phyloP scores from a whole-genome alignment of 2,888 invertebrate genomes.

The Hyles lineata region DNA sequence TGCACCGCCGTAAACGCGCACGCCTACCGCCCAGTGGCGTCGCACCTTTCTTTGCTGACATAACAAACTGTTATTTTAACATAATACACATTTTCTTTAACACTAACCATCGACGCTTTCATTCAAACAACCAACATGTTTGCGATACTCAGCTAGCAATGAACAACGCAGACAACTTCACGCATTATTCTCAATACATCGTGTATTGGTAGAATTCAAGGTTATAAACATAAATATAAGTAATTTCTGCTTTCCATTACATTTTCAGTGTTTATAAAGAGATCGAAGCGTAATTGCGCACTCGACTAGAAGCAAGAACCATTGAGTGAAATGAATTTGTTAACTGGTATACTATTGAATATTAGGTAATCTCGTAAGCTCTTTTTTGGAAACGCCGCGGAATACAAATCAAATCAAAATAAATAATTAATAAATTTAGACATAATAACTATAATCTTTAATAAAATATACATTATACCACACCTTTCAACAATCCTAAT shows the following conservation, averaged over 20 bases:
- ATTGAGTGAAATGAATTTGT: not conserved
- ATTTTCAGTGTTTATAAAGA: not conserved
- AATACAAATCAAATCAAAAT: too few relatives aligned
- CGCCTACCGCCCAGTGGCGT: not conserved
- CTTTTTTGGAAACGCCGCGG: too few relatives aligned
- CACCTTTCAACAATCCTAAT: too few relatives aligned
- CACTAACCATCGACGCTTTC: not conserved
- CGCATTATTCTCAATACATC: not conserved
- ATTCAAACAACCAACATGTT: not conserved
- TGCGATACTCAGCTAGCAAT: not conserved
- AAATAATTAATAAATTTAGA: too few relatives aligned
- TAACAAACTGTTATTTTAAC: not conserved
- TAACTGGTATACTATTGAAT: not conserved
- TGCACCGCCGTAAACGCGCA: not conserved
- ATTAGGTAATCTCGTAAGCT: too few relatives aligned
- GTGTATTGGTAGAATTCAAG: not conserved
- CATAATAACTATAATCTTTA: too few relatives aligned
- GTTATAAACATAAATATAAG: not conserved
- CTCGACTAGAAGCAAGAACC: not conserved
- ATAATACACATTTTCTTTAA: not conserved
- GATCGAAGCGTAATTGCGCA: not conserved
- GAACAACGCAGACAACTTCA: not conserved
- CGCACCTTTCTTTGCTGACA: conserved; percentile 1
- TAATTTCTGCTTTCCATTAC: not conserved
- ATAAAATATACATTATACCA: too few relatives aligned